Evolutionary conservation across 2,888 invertebrate species (phyloP).

Genomic region (Ligdia adustata): DNA sequence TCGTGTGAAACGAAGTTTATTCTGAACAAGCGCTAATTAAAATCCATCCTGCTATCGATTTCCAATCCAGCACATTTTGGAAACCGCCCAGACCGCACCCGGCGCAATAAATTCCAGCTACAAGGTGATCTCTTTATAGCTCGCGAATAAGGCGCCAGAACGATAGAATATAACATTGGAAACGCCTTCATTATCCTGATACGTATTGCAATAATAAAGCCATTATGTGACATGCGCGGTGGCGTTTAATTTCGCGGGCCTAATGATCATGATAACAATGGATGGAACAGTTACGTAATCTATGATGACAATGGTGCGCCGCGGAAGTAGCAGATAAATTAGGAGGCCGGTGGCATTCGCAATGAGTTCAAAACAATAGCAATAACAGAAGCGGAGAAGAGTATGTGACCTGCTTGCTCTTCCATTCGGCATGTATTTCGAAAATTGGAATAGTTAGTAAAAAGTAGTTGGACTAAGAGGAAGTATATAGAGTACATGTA

Average conservation of each 20-base stretch:
- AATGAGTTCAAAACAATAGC: conserved; percentile 55
- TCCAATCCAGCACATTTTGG: conserved; percentile 32
- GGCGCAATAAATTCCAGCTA: conserved; percentile 33
- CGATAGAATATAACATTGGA: conserved; percentile 27
- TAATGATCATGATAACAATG: conserved; percentile 61
- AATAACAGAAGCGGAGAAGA: conserved; percentile 36
- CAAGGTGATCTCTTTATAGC: conserved; percentile 35
- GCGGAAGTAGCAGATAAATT: conserved; percentile 58
- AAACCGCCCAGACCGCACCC: conserved; percentile 35
- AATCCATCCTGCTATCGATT: conserved; percentile 31
- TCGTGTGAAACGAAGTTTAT: conserved; percentile 17
- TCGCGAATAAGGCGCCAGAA: conserved; percentile 30
- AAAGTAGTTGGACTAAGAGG: no score
- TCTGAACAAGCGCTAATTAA: conserved; percentile 20
- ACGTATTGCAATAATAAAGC: conserved; percentile 32
- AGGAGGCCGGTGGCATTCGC: conserved; percentile 52
- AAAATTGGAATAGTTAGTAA: no score
- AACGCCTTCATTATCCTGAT: conserved; percentile 35
- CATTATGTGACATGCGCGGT: conserved; percentile 22
- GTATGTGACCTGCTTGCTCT: conserved; percentile 34
- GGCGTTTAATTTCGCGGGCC: conserved; percentile 43
- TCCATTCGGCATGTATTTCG: no score
- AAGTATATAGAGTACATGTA: no score
- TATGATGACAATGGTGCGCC: conserved; percentile 35
- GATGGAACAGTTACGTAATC: conserved; percentile 34